These are phyloP conservation scores for Falco naumanni DNA, from an alignment of 2,797 vertebrate genomes.

Conservation along the genomic window DNA sequence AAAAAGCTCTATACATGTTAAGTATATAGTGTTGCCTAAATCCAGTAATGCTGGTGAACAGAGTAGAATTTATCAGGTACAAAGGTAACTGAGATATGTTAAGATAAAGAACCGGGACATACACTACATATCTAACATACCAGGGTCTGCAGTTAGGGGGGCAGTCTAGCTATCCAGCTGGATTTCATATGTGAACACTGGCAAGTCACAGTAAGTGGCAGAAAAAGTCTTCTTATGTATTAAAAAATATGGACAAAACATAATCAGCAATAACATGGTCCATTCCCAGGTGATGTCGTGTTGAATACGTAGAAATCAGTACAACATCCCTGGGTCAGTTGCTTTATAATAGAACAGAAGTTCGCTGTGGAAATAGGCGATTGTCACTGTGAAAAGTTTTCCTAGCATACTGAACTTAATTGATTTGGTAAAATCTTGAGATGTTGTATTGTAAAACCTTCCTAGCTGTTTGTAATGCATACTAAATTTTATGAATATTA, in stretches of 20 bases:
- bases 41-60: neutral
- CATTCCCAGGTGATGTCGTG: neutral
- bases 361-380: neutral
- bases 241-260: neutral
- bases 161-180: neutral
- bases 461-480: neutral
- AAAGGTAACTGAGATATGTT: neutral
- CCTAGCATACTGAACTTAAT: neutral
- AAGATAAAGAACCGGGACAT: neutral
- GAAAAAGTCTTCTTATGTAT: neutral
- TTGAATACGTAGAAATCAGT: neutral
- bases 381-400: neutral
- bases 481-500: neutral
- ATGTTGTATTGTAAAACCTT: neutral
- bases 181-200: neutral
- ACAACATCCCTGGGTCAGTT: neutral
- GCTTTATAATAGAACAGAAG: neutral
- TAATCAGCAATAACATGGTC: neutral
- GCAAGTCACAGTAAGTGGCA: neutral
- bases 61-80: neutral
- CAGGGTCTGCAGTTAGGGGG: neutral
- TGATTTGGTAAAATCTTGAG: neutral
- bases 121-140: neutral
- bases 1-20: neutral
- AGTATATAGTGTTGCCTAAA: neutral